Percentiles rank a stretch among this genome's conserved stretches.
These are phyloP conservation scores for Brachionus koreanus DNA, from an alignment of 1,140 invertebrate species.

Conservation along the genomic window DNA sequence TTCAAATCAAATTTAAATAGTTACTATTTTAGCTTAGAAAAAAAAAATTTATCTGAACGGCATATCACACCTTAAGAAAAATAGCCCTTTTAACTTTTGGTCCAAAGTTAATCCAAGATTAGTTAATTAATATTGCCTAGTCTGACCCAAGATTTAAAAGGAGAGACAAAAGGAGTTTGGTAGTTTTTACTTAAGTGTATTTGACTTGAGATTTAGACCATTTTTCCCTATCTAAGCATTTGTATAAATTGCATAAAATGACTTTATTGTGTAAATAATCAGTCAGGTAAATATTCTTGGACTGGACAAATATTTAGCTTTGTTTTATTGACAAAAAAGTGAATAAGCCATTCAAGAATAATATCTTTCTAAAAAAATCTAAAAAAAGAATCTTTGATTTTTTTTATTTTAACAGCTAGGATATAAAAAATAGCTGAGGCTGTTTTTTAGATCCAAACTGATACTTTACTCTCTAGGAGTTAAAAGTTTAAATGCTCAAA, in stretches of 20 bases:
- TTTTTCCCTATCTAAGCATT: background rate
- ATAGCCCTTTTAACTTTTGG: background rate
- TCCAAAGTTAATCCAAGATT: background rate
- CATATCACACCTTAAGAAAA: background rate
- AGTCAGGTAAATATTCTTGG: constrained; percentile 1
- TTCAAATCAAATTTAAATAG: background rate
- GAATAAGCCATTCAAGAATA: background rate
- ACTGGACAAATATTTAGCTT: background rate
- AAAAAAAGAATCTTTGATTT: background rate
- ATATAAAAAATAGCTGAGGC: background rate
- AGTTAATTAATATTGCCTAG: background rate
- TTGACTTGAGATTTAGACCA: background rate
- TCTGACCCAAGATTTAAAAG: background rate
- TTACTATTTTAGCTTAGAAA: background rate
- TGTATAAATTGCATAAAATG: constrained; percentile 4
- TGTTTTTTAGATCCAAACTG: background rate
- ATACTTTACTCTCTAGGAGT: background rate
- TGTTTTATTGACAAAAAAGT: background rate
- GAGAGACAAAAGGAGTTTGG: background rate
- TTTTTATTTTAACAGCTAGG: background rate
- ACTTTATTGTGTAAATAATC: background rate
- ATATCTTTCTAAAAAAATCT: background rate
- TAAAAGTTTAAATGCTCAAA: background rate
- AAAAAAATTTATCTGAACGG: background rate
- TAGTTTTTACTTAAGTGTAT: background rate